Base-by-base conservation (phyloP, 2,797 vertebrate species). In the Liparis tanakae region DNA sequence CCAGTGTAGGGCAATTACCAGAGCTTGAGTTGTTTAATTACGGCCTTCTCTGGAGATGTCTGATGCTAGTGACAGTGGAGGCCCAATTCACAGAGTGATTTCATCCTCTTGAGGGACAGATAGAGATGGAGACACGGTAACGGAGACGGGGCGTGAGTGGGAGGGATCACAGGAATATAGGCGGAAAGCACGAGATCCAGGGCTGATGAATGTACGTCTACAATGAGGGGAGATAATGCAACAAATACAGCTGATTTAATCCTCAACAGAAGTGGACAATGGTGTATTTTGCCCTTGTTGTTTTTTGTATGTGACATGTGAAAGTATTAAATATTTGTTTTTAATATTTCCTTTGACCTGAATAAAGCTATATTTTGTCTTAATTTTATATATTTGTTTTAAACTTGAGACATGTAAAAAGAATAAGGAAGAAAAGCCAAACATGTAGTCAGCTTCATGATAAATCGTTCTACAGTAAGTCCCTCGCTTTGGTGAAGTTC, bases 21-120 rank as follows among this genome's bases (percentile, higher is more conserved):
- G 85, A 90, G 88, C 90, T 92, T 83, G 91, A 93, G 92, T 93
- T 94, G 94, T 94, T 94, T 94, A 94, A 94, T 94, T 94, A 92
- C 63, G 83, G 92, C 90, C 90, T 93, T 92, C 84, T 91, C 86
- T 61, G 81, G 85, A 89, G 88, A 87, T 86, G 90, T 89, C 85
- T 94, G 90, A 93, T 89, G 86, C 81, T 80, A 70, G 87, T 91
- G 88, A 93, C 92, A 80, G 89, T 72, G 81, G 88, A 93, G 90
- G 84, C 87, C 84, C 88, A 90, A 81, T 81, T 85, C 79, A 59
- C 85, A 84, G 88, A 88, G 83, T 76, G 87, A 89, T 91, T 91
- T 91, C 81, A 88, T 86, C 87, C 86, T 88, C 91, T 90, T 91
- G 74, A 87, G 74, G 75, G 78, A 83, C 84, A 30, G 63, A 37